Evolutionary conservation across 2,797 vertebrate genomes (phyloP).

Genomic region (Meriones psammophilus): DNA sequence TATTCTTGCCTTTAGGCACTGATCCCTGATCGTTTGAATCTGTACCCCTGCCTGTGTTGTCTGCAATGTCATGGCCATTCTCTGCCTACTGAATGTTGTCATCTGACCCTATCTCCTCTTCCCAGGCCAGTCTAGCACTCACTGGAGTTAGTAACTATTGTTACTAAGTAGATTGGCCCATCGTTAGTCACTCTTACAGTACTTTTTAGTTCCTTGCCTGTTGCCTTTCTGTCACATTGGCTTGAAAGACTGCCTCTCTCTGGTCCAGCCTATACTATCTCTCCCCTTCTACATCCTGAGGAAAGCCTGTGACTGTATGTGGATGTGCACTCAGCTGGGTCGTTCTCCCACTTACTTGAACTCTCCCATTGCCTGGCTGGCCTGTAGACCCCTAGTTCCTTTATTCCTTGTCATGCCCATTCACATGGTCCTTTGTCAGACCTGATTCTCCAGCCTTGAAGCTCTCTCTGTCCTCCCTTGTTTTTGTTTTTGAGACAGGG

Average conservation of each 20-base stretch:
- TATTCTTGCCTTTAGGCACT: background rate
- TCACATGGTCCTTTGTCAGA: background rate
- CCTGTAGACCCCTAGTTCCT: background rate
- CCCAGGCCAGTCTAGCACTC: background rate
- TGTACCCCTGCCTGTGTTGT: background rate
- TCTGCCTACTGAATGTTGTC: background rate
- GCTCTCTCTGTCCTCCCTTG: background rate
- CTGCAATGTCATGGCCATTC: background rate
- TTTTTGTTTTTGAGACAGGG: background rate
- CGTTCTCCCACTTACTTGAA: background rate
- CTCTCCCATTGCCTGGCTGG: too few relatives aligned
- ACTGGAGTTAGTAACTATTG: background rate
- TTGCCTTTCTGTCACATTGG: background rate
- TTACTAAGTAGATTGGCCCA: background rate
- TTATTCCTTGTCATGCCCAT: background rate
- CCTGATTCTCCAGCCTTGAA: background rate
- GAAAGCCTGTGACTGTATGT: background rate
- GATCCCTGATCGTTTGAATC: conserved; percentile 14
- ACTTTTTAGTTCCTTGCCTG: background rate
- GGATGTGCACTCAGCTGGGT: background rate
- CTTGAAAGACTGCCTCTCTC: background rate
- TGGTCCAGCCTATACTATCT: background rate
- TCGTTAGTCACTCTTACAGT: background rate
- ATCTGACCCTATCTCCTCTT: conserved; percentile 4
- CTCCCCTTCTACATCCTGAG: background rate